A percentile compares a stretch with the other conserved stretches of the same genome.
Evolutionary conservation across 2,797 vertebrate species (phyloP).

Genomic region (Paedocypris micromegethes): DNA sequence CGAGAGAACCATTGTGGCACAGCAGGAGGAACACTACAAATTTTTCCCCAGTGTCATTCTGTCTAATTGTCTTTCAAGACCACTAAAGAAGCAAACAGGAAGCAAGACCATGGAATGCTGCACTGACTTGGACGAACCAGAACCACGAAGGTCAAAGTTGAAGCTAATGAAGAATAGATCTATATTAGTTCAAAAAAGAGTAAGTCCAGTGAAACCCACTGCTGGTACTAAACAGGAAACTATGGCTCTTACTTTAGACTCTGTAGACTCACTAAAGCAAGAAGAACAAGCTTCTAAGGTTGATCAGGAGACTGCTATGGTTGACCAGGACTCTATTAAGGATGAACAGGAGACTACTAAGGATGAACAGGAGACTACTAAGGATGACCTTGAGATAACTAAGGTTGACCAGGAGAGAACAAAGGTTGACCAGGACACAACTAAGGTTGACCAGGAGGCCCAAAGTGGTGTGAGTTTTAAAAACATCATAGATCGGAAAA

Average conservation of each 20-base stretch:
- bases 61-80: slow-evolving; percentile 91
- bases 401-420: too few relatives aligned
- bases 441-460: too few relatives aligned
- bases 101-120: slow-evolving; percentile 59
- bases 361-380: too few relatives aligned
- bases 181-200: slow-evolving; percentile 58
- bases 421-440: too few relatives aligned
- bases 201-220: slow-evolving; percentile 65
- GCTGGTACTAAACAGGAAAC: slow-evolving; percentile 49
- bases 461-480: too few relatives aligned
- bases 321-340: too few relatives aligned
- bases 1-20: slow-evolving; percentile 85
- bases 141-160: slow-evolving; percentile 77
- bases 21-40: slow-evolving; percentile 96
- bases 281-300: slow-evolving; percentile 44
- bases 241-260: slow-evolving; percentile 51
- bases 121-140: slow-evolving; percentile 71
- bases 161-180: slow-evolving; percentile 80
- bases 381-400: too few relatives aligned
- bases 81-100: slow-evolving; percentile 70
- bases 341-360: too few relatives aligned
- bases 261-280: slow-evolving; percentile 26
- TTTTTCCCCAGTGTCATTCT: slow-evolving; percentile 98
- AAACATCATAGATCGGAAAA: background rate
- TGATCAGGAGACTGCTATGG: background rate